A percentile compares a stretch with the other conserved stretches of the same genome.
phyloP scores from a whole-genome alignment of 1,140 invertebrate species.

The Globodera ellingtonae region DNA sequence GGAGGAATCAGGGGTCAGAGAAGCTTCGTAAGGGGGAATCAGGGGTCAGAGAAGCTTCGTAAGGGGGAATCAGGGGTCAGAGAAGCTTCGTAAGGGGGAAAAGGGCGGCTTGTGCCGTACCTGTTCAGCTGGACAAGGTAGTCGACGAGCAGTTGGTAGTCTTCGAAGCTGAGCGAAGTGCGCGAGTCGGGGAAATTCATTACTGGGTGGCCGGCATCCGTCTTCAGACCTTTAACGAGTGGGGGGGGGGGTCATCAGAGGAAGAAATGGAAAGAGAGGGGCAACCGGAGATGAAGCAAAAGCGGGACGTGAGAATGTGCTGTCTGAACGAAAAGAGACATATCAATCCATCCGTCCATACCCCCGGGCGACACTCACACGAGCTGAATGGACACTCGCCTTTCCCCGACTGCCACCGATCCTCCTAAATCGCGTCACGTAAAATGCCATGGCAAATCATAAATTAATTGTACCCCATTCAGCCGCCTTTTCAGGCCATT shows the following conservation, averaged over 20 bases:
- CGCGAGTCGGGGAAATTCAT: conserved; percentile 87
- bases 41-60: too few species aligned
- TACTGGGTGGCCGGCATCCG: conserved; percentile 83
- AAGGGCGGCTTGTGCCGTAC: conserved; percentile 56
- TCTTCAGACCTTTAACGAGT: conserved; percentile 77
- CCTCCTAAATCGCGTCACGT: not conserved
- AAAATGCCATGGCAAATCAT: not conserved
- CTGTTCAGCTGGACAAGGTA: conserved; percentile 91
- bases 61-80: too few species aligned
- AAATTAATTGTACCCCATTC: conserved; percentile 1
- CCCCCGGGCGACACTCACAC: not conserved
- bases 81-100: not conserved
- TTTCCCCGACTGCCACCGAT: not conserved
- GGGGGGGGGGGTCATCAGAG: not conserved
- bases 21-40: too few species aligned
- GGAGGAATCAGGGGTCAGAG: too few species aligned
- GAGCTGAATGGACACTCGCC: not conserved
- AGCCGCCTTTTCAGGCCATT: conserved; percentile 9
- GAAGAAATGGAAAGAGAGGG: not conserved
- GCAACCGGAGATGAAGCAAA: conserved; percentile 9
- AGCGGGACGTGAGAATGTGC: not conserved
- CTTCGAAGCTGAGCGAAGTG: conserved; percentile 77
- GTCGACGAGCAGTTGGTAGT: conserved; percentile 86
- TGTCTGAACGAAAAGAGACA: not conserved
- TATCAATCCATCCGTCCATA: not conserved